A percentile compares a stretch with the other conserved stretches of the same genome.
phyloP scores from a whole-genome alignment of 2,113 vertebrate genomes.

The Neotragus moschatus region DNA sequence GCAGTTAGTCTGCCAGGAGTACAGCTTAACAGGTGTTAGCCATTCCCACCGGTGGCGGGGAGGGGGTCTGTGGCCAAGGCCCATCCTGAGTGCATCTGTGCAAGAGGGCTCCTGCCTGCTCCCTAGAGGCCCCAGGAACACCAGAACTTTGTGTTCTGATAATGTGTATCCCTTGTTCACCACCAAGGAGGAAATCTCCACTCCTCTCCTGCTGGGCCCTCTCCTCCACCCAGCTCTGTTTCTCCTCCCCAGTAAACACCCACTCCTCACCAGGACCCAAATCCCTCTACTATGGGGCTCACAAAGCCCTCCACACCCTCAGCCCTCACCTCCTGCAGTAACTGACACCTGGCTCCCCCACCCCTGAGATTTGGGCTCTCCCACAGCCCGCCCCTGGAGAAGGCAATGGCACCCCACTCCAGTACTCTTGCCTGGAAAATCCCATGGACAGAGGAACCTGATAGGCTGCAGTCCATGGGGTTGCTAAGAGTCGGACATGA shows the following conservation, averaged over 20 bases:
- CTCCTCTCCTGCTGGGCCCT: not conserved
- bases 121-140: accelerated
- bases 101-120: not conserved
- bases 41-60: accelerated
- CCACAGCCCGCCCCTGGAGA: not conserved
- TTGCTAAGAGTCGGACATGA: too few species aligned
- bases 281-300: not conserved
- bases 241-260: not conserved
- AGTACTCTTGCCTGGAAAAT: too few species aligned
- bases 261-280: not conserved
- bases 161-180: not conserved
- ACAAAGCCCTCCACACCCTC: not conserved
- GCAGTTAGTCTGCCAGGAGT: not conserved
- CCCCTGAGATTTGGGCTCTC: not conserved
- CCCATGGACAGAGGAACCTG: too few species aligned
- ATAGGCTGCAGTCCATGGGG: too few species aligned
- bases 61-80: not conserved
- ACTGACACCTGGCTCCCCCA: not conserved
- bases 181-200: not conserved
- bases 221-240: not conserved
- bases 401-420: too few species aligned
- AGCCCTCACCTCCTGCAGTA: not conserved
- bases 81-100: not conserved
- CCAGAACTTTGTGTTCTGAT: not conserved
- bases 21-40: not conserved